phyloP scores from a whole-genome alignment of 2,113 vertebrate species.

The Hyperoodon ampullatus region DNA sequence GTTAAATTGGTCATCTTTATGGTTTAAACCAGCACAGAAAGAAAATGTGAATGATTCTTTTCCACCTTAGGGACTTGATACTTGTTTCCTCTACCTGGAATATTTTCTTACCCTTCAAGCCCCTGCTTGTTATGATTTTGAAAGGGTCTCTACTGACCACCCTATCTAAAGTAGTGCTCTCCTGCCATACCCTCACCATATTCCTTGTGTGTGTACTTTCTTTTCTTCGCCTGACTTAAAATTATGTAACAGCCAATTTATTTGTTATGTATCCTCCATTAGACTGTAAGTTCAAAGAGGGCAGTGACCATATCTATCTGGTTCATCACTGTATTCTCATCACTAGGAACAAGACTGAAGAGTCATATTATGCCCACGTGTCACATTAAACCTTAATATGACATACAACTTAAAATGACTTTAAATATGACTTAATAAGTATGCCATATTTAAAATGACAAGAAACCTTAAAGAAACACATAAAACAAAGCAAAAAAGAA shows the following conservation, averaged over 20 bases:
- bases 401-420: not conserved
- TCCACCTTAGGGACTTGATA: not conserved
- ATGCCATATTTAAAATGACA: not conserved
- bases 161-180: not conserved
- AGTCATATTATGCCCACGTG: not conserved
- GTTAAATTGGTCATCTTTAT: not conserved
- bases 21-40: not conserved
- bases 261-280: not conserved
- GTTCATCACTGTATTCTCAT: not conserved
- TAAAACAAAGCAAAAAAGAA: not conserved
- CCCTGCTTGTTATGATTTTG: not conserved
- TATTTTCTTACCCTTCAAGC: not conserved
- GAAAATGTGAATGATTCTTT: not conserved
- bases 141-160: not conserved
- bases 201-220: not conserved
- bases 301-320: not conserved
- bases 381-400: not conserved
- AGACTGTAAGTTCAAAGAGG: not conserved
- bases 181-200: not conserved
- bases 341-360: not conserved
- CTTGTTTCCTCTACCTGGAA: not conserved
- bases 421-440: not conserved
- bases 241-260: not conserved
- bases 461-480: not conserved
- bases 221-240: not conserved